Conservation (phyloP, 2,797 vertebrate species). For the Furcifer pardalis region DNA sequence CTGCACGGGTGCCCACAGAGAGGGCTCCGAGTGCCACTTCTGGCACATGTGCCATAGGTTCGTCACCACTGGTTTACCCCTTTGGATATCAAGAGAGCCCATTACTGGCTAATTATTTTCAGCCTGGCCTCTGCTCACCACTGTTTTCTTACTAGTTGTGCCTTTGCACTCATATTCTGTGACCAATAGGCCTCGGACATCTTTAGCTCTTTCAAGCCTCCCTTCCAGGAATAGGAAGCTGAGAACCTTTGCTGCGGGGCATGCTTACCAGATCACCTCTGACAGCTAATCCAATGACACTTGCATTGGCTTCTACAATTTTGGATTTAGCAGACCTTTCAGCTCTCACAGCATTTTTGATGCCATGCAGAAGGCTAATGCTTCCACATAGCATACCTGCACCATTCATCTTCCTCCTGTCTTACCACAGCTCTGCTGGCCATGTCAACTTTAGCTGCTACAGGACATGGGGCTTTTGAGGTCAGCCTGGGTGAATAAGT, state of each 20-base stretch:
- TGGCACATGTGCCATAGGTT: too few relatives aligned
- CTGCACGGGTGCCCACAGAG: too few relatives aligned
- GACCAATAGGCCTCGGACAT: neutral
- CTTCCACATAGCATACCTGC: neutral
- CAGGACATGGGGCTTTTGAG: neutral
- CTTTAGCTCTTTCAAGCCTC: too few relatives aligned
- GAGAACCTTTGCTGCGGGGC: neutral
- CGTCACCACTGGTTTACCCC: too few relatives aligned
- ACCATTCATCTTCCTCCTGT: neutral
- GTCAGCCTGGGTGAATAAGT: constrained; percentile 8
- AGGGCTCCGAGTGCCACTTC: too few relatives aligned
- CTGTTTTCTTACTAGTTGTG: neutral
- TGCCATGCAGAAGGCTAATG: neutral
- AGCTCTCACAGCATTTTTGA: neutral
- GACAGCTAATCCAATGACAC: neutral
- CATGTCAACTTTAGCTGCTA: neutral
- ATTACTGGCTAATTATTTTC: neutral
- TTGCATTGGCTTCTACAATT: neutral
- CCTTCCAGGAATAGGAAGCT: neutral
- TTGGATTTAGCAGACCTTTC: too few relatives aligned
- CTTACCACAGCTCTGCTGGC: neutral
- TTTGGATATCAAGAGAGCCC: neutral
- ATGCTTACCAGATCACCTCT: neutral
- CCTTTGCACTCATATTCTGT: neutral
- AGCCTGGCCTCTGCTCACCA: neutral